Evolutionary conservation across 2,888 invertebrate genomes (phyloP).

Genomic region (Molorchus minor): DNA sequence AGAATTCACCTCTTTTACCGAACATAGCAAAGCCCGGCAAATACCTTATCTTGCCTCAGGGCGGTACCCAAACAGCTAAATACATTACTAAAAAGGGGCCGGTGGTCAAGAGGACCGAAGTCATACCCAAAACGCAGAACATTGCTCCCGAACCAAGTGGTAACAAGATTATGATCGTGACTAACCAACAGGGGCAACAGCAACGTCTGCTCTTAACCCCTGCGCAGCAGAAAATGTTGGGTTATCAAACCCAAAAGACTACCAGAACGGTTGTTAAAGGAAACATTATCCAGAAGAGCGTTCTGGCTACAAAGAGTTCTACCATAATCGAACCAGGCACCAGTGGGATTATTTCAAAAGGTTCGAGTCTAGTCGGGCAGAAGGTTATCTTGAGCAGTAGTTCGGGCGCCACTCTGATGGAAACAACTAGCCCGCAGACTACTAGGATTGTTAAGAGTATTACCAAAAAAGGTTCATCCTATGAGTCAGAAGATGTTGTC

Average conservation of each 20-base stretch:
- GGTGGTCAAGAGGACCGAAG: constrained; percentile 57
- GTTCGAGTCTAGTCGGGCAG: constrained; percentile 22
- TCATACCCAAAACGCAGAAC: constrained; percentile 60
- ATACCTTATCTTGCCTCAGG: constrained; percentile 41
- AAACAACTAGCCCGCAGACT: constrained; percentile 6
- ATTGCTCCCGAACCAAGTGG: constrained; percentile 52
- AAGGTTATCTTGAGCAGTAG: constrained; percentile 28
- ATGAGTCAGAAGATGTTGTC: constrained; percentile 2
- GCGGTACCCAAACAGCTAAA: constrained; percentile 25
- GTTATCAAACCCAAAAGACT: constrained; percentile 62
- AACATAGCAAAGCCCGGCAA: constrained; percentile 45
- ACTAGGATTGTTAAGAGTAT: constrained; percentile 17
- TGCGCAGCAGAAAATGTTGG: constrained; percentile 68
- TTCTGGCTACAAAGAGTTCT: constrained; percentile 26
- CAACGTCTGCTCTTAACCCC: constrained; percentile 70
- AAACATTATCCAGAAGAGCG: constrained; percentile 41
- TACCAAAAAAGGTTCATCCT: constrained; percentile 10
- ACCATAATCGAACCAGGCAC: constrained; percentile 19
- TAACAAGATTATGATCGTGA: constrained; percentile 72
- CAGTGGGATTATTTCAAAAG: constrained; percentile 27
- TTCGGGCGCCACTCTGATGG: constrained; percentile 11
- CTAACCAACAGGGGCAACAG: constrained; percentile 70
- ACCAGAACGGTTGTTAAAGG: constrained; percentile 48
- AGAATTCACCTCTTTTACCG: constrained; percentile 41
- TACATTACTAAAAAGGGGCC: constrained; percentile 48